A percentile compares a stretch with the other conserved stretches of the same genome.
phyloP scores from a whole-genome alignment of 2,888 invertebrate genomes.

The Synanthedon formicaeformis region DNA sequence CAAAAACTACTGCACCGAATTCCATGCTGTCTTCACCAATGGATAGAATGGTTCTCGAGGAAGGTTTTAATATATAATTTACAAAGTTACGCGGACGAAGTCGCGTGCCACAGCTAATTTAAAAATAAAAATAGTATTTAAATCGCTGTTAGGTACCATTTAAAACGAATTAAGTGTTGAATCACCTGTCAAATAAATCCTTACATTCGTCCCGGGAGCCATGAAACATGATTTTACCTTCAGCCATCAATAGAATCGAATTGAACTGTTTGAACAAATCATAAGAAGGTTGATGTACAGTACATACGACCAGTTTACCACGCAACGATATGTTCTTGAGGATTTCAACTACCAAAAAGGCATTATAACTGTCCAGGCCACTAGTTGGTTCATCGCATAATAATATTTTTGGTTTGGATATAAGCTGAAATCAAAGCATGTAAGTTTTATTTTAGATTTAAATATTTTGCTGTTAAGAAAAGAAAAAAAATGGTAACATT shows the following conservation, averaged over 20 bases:
- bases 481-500: no score
- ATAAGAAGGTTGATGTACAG: conserved; percentile 92
- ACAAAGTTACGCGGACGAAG: no score
- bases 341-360: conserved; percentile 79
- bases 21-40: no score
- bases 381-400: conserved; percentile 96
- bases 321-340: conserved; percentile 71
- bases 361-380: conserved; percentile 90
- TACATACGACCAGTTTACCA: conserved; percentile 83
- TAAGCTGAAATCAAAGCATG: conserved; percentile 62
- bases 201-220: conserved; percentile 77
- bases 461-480: no score
- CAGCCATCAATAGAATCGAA: conserved; percentile 79
- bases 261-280: conserved; percentile 85
- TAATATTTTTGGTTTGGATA: conserved; percentile 87
- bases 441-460: no score
- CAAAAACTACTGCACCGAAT: no score
- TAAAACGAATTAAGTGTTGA: background rate
- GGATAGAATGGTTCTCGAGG: no score
- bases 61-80: no score
- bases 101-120: no score
- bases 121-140: background rate
- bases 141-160: background rate
- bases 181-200: conserved; percentile 74
- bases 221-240: conserved; percentile 81